Percentiles rank a stretch among this genome's conserved stretches.
phyloP scores from a whole-genome alignment of 2,888 invertebrate genomes.

The Cheilosia impressa region DNA sequence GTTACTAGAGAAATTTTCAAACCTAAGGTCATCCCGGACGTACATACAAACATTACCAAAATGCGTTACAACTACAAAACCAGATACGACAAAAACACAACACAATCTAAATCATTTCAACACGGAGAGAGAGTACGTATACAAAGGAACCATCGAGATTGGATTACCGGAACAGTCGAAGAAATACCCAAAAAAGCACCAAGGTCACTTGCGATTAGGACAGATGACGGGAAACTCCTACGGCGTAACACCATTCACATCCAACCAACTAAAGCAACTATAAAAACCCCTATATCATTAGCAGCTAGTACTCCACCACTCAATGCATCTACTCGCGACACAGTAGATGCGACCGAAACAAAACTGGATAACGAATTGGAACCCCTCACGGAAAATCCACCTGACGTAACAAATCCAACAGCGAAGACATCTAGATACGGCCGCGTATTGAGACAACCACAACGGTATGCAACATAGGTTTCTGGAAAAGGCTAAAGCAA shows the following conservation, averaged over 20 bases:
- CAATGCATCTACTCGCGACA: not conserved
- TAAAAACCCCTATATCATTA: not conserved
- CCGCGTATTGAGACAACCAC: conserved; percentile 5
- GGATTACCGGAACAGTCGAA: conserved; percentile 48
- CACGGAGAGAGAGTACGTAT: conserved; percentile 57
- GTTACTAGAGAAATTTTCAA: conserved; percentile 38
- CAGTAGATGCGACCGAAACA: not conserved
- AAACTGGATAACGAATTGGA: not conserved
- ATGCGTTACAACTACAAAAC: conserved; percentile 56
- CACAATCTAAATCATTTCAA: conserved; percentile 32
- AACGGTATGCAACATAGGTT: not conserved
- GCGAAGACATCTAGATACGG: conserved; percentile 11
- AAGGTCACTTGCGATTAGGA: conserved; percentile 49
- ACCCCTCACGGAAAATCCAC: not conserved
- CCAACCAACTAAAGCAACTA: conserved; percentile 52
- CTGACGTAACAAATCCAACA: not conserved
- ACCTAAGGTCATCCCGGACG: conserved; percentile 40
- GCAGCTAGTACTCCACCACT: conserved; percentile 3
- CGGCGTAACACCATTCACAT: conserved; percentile 64
- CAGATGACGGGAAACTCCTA: conserved; percentile 55
- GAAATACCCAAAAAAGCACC: conserved; percentile 27
- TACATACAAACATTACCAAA: conserved; percentile 58
- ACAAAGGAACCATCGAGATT: conserved; percentile 9
- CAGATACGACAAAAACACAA: conserved; percentile 47
- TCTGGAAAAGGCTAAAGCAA: no score